These are phyloP conservation scores for Pangasianodon gigas DNA, from an alignment of 2,113 vertebrate genomes.

Conservation along the genomic window DNA sequence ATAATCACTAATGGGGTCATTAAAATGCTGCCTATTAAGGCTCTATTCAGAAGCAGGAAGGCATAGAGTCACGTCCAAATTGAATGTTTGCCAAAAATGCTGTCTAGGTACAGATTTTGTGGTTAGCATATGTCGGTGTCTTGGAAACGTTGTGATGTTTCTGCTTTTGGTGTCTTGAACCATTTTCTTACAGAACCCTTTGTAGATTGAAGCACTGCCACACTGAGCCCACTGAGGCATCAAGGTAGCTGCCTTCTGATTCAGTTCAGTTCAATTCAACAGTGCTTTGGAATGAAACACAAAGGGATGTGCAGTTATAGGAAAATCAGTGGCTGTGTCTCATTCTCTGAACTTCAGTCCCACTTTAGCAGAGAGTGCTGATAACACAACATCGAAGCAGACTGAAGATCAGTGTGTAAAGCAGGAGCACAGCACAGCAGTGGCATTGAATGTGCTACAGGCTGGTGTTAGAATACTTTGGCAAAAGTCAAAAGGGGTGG, in stretches of 20 bases:
- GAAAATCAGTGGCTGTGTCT: not conserved
- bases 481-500: not conserved
- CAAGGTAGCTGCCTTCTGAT: not conserved
- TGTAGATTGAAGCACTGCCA: not conserved
- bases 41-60: no score
- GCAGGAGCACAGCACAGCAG: not conserved
- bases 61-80: no score
- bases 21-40: no score
- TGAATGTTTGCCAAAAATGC: not conserved
- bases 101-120: not conserved
- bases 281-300: not conserved
- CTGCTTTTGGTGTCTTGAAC: not conserved
- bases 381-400: not conserved
- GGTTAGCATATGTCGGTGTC: not conserved
- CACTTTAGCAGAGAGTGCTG: not conserved
- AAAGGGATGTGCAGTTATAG: not conserved
- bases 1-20: no score
- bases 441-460: not conserved
- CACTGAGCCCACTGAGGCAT: not conserved
- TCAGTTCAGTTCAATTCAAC: not conserved
- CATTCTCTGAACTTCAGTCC: not conserved
- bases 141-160: not conserved
- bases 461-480: not conserved
- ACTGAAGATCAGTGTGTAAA: not conserved
- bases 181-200: not conserved